These are phyloP conservation scores for Cacajao melanocephalus DNA, from an alignment of 2,797 vertebrate species.

Conservation along the genomic window DNA sequence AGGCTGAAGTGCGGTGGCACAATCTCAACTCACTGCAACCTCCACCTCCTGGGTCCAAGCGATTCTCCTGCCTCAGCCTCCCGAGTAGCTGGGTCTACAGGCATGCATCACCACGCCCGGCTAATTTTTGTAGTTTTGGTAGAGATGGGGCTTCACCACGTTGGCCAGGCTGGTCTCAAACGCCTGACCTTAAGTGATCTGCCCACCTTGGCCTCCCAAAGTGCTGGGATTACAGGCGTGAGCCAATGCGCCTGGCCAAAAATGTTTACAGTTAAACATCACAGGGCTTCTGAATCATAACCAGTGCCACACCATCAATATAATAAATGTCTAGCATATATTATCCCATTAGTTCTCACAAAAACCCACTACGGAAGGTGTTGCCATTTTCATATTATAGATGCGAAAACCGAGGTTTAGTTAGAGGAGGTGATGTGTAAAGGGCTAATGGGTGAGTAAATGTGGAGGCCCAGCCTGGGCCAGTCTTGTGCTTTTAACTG, in stretches of 20 bases:
- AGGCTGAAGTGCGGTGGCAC: not conserved
- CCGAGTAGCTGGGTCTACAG: not conserved
- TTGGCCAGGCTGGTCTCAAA: not conserved
- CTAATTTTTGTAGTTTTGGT: not conserved
- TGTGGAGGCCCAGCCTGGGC: not conserved
- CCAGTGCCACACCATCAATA: fast-evolving
- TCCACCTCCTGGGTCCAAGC: not conserved
- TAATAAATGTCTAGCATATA: fast-evolving
- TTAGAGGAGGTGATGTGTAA: not conserved
- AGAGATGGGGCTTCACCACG: not conserved
- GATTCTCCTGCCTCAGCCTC: not conserved
- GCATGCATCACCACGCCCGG: fast-evolving
- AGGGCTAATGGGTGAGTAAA: not conserved
- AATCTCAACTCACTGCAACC: not conserved
- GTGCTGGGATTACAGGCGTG: not conserved
- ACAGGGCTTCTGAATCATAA: not conserved
- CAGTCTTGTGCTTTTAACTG: not conserved
- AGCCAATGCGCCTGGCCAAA: not conserved
- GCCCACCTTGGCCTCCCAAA: not conserved
- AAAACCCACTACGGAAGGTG: not conserved
- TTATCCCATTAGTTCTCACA: not conserved
- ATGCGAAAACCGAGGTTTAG: not conserved
- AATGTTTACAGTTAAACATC: not conserved
- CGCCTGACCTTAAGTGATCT: not conserved
- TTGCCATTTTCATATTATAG: not conserved